Conservation (phyloP, 2,113 vertebrate genomes). For the Labrus mixtus region DNA sequence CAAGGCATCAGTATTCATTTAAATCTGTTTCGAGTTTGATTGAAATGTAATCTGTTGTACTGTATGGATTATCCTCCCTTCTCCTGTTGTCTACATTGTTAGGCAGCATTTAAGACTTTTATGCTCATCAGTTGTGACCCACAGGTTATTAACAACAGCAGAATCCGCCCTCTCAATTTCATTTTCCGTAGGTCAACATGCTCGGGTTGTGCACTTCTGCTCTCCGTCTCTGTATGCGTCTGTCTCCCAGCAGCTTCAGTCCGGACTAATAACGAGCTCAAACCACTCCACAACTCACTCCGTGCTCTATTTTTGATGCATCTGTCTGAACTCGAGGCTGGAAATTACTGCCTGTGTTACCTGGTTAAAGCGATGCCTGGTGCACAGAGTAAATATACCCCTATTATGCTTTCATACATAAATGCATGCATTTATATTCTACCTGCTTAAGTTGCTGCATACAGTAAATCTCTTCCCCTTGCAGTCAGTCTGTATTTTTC, state of each 20-base stretch:
- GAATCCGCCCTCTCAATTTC: constrained; percentile 33
- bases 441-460: background rate
- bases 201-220: constrained; percentile 33
- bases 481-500: background rate
- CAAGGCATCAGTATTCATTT: too few relatives aligned
- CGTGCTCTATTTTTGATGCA: constrained; percentile 27
- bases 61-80: background rate
- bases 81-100: constrained; percentile 8
- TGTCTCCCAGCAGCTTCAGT: constrained; percentile 8
- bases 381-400: background rate
- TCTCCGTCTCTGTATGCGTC: constrained; percentile 6
- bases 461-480: background rate
- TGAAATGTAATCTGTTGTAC: background rate
- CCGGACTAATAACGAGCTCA: constrained; percentile 26
- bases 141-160: constrained; percentile 51
- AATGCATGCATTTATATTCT: background rate
- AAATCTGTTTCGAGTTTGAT: too few relatives aligned
- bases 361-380: background rate
- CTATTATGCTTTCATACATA: background rate
- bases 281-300: constrained; percentile 25
- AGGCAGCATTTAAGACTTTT: constrained; percentile 22
- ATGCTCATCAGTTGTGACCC: constrained; percentile 41
- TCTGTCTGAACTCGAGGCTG: constrained; percentile 13
- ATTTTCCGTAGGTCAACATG: constrained; percentile 51
- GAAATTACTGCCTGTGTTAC: background rate